These are phyloP conservation scores for Serripes groenlandicus DNA, from an alignment of 2,888 invertebrate genomes.

Conservation along the genomic window DNA sequence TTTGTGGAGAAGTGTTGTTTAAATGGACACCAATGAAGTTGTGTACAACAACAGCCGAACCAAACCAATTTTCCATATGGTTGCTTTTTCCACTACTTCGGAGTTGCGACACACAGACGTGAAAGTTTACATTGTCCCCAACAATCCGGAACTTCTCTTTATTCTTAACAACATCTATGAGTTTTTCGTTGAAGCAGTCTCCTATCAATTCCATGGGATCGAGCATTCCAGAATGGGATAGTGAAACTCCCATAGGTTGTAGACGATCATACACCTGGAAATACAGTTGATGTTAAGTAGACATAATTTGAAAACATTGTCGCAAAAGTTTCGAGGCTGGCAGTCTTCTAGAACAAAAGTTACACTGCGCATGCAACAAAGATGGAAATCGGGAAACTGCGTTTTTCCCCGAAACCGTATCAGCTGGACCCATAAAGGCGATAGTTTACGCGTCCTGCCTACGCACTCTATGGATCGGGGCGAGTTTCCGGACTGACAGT, in stretches of 20 bases:
- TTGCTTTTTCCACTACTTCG: not conserved
- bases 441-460: no score
- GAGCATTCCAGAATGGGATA: not conserved
- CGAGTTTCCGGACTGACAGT: no score
- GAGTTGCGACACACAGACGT: not conserved
- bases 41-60: conserved; percentile 5
- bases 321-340: no score
- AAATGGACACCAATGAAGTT: not conserved
- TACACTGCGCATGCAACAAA: no score
- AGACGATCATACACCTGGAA: not conserved
- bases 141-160: not conserved
- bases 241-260: not conserved
- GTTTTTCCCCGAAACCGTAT: no score
- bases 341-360: no score
- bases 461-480: no score
- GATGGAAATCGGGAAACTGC: no score
- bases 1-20: not conserved
- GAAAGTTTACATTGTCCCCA: not conserved
- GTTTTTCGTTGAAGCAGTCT: not conserved
- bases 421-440: no score
- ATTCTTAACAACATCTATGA: not conserved
- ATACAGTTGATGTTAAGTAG: no score
- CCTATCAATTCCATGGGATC: not conserved
- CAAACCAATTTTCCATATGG: conserved; percentile 6
- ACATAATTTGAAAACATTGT: no score